phyloP scores from a whole-genome alignment of 1,140 invertebrate genomes.

The Rhopalosiphum maidis region DNA sequence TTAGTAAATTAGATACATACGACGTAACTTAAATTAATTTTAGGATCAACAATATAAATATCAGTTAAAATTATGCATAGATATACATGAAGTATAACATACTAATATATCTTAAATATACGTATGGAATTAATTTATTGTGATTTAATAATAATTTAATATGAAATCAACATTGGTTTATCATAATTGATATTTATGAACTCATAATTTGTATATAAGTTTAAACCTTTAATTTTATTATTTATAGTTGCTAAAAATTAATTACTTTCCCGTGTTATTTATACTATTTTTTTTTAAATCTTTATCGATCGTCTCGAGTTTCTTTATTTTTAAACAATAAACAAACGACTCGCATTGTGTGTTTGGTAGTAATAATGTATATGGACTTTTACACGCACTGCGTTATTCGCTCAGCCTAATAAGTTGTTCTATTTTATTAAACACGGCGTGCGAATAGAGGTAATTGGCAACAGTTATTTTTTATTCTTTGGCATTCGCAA shows the following conservation, averaged over 20 bases:
- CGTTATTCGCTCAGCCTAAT: neutral
- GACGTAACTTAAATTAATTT: neutral
- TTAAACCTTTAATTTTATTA: neutral
- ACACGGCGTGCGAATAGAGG: neutral
- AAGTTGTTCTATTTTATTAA: neutral
- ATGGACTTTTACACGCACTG: neutral
- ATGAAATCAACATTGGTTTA: neutral
- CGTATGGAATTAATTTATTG: neutral
- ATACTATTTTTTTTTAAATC: neutral
- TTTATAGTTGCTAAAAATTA: neutral
- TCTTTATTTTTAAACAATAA: neutral
- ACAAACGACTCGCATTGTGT: neutral
- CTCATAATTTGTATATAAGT: neutral
- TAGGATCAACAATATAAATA: neutral
- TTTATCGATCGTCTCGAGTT: neutral
- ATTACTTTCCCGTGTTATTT: neutral
- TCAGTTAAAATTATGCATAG: neutral
- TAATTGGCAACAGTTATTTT: neutral
- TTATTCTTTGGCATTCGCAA: neutral
- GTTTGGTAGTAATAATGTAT: neutral
- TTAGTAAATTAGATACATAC: neutral
- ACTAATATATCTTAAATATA: neutral
- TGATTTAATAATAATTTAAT: neutral
- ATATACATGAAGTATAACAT: neutral
- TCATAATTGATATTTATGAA: neutral